Evolutionary conservation across 2,113 vertebrate genomes (phyloP).

Genomic region (Maylandia zebra): DNA sequence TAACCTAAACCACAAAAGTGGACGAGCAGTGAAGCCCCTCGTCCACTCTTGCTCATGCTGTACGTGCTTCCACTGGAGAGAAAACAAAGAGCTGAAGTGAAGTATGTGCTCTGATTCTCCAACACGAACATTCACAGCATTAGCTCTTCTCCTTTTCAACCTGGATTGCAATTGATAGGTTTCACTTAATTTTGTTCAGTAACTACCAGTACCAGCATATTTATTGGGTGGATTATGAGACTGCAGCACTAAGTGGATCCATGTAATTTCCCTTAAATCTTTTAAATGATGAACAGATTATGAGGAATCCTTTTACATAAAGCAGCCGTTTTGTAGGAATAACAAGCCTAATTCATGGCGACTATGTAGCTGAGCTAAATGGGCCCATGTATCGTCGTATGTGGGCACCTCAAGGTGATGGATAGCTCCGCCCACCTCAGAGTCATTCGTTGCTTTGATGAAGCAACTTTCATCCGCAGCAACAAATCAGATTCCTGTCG

Average conservation of each 20-base stretch:
- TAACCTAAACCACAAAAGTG: neutral
- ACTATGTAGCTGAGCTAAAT: constrained; percentile 1
- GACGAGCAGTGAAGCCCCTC: neutral
- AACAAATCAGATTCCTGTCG: constrained; percentile 16
- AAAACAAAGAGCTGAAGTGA: neutral
- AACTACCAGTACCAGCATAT: neutral
- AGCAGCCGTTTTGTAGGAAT: neutral
- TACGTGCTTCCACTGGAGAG: neutral
- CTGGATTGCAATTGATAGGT: neutral
- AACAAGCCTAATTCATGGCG: constrained; percentile 18
- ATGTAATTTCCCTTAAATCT: neutral
- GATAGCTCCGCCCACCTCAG: constrained; percentile 18
- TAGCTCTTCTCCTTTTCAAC: neutral
- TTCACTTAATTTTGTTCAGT: neutral
- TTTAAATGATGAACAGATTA: neutral
- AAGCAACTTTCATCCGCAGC: neutral
- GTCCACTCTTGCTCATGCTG: neutral
- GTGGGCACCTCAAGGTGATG: constrained; percentile 7
- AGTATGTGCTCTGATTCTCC: neutral
- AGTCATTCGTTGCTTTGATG: constrained; percentile 50
- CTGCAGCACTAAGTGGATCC: neutral
- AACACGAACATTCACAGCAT: neutral
- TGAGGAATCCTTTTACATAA: neutral
- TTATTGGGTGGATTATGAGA: neutral
- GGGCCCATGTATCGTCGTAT: neutral